Conservation (phyloP, 2,797 vertebrate species). For the Lepilemur septentrionalis region DNA sequence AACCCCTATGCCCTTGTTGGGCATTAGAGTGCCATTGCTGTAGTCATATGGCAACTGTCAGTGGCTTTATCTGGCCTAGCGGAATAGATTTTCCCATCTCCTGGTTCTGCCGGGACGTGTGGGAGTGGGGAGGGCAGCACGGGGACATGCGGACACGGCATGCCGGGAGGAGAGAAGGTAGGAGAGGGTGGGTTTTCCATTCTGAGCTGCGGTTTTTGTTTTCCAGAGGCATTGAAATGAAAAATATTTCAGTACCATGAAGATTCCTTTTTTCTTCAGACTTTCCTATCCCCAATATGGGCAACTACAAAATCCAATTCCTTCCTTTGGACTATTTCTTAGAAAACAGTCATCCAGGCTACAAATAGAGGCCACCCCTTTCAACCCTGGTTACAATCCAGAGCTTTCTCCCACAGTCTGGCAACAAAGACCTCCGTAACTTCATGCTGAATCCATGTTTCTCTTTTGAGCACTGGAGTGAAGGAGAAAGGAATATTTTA, state of each 20-base stretch:
- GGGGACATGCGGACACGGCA: neutral
- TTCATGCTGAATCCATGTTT: neutral
- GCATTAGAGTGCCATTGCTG: neutral
- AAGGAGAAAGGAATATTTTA: neutral
- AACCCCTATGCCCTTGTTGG: neutral
- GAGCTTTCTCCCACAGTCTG: neutral
- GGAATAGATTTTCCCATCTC: neutral
- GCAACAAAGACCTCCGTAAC: neutral
- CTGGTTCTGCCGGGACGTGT: neutral
- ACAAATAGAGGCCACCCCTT: neutral
- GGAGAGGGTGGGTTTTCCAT: neutral
- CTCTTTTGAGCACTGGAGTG: neutral
- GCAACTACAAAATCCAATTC: neutral
- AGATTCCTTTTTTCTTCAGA: neutral
- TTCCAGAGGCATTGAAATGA: neutral
- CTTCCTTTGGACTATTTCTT: neutral
- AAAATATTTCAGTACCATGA: neutral
- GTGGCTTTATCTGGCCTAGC: neutral
- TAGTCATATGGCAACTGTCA: neutral
- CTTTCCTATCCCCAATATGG: neutral
- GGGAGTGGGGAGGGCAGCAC: neutral
- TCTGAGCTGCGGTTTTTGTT: neutral
- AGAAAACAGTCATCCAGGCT: neutral
- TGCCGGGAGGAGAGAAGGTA: neutral
- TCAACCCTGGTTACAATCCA: neutral